Base-by-base conservation (phyloP, 2,113 vertebrate species). In the Anhinga rufa region DNA sequence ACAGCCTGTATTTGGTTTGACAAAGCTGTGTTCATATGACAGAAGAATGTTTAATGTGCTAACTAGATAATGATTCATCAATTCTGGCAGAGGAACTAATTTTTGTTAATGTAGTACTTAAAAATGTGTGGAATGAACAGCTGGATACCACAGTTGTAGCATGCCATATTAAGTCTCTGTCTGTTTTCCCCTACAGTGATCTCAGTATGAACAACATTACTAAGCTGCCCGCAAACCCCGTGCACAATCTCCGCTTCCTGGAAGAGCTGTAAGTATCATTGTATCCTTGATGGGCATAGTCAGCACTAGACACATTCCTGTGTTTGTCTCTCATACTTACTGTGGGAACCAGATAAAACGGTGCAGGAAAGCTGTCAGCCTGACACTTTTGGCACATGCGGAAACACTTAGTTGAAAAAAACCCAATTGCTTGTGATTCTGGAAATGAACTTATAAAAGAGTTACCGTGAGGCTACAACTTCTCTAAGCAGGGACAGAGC, bases 191-290 rank as follows among this genome's bases (percentile, higher is more conserved):
- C 95, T 94, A 92, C 98, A 99, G 99, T 58, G 99, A 99, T 97
- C 98, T 99, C 97, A 99, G 99, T 92, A 99, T 99, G 99, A 99
- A 99, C 98, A 99, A 99, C 98, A 98, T 99, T 92, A 99, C 98
- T 64, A 97, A 97, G 95, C 95, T 99, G 95, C 94, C 98, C 94
- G 97, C 95, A 36, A 98, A 97, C 78, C 97, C 98, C 34, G 97
- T 99, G 92, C 98, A 98, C 96, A 98, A 97, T 71, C 98, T 99
- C 62, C 98, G 98, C 97, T 99, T 99, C 98, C 98, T 99, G 88
- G 99, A 99, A 98, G 99, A 99, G 97, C 96, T 99, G 99, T 99
- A 97, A 99, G 99, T 99, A 98, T 86, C 92, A 34, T 94, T 85
- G 76, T 90, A 74, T 96, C 66, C 86, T 72, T 85, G 89, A 82